Percentiles rank a stretch among this genome's conserved stretches.
These are phyloP conservation scores for Epizoanthus rinbou DNA, from an alignment of 92 coral and sea anemone genomes.

Conservation along the genomic window DNA sequence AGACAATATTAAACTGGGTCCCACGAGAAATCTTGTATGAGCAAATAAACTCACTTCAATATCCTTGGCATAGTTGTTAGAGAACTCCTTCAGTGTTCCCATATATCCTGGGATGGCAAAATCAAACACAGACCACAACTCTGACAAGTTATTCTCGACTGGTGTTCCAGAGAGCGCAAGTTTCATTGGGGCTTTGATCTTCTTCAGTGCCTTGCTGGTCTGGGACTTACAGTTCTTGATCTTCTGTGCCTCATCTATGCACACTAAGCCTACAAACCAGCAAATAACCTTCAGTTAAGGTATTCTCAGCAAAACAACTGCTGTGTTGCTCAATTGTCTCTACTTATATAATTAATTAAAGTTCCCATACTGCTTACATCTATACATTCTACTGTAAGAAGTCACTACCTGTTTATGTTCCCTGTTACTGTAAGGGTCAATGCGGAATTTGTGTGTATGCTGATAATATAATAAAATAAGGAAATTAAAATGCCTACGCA, in stretches of 20 bases:
- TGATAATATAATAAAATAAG: too few relatives aligned
- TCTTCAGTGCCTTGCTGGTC: slow-evolving; percentile 52
- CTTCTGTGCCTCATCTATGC: slow-evolving; percentile 53
- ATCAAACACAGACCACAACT: slow-evolving; percentile 57
- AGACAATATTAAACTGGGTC: too few relatives aligned
- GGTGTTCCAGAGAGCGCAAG: slow-evolving; percentile 57
- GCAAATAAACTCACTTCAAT: slow-evolving; percentile 40
- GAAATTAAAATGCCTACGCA: too few relatives aligned
- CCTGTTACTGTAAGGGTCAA: too few relatives aligned
- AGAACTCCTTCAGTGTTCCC: slow-evolving; percentile 52
- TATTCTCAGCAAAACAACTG: background rate
- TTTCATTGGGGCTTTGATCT: slow-evolving; percentile 47
- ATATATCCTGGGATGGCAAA: slow-evolving; percentile 50
- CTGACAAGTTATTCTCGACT: slow-evolving; percentile 50
- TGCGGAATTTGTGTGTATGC: too few relatives aligned
- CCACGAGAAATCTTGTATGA: too few relatives aligned
- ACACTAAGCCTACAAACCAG: slow-evolving; percentile 37
- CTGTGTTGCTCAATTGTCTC: background rate
- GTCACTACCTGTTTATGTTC: too few relatives aligned
- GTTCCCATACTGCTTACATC: background rate
- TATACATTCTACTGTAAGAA: too few relatives aligned
- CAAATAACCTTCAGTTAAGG: background rate
- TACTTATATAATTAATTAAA: background rate
- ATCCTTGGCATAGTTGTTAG: slow-evolving; percentile 37
- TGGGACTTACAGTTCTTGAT: slow-evolving; percentile 51